Evolutionary conservation across 2,888 invertebrate species (phyloP).

Genomic region (Orthonevra nobilis): DNA sequence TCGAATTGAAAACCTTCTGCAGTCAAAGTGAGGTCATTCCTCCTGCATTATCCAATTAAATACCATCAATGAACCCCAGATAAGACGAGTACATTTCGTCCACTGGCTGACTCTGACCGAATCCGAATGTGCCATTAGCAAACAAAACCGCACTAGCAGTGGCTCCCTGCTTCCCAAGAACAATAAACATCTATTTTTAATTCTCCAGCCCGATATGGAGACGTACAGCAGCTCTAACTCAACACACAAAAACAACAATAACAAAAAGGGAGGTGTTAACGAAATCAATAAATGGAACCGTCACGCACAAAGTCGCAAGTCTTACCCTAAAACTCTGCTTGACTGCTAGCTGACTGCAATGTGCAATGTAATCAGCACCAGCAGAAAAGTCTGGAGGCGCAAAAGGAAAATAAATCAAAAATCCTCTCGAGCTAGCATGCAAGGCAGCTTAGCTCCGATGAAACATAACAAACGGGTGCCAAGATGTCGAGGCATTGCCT

Average conservation of each 20-base stretch:
- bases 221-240: background rate
- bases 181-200: conserved; percentile 64
- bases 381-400: conserved; percentile 38
- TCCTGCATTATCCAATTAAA: too few relatives aligned
- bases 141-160: too few relatives aligned
- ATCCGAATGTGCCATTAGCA: too few relatives aligned
- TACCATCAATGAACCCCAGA: too few relatives aligned
- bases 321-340: conserved; percentile 27
- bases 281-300: conserved; percentile 71
- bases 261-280: conserved; percentile 61
- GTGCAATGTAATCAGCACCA: conserved; percentile 47
- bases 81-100: too few relatives aligned
- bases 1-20: too few relatives aligned
- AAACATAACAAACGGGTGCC: conserved; percentile 62
- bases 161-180: too few relatives aligned
- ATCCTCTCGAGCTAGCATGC: conserved; percentile 56
- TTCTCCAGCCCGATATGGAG: conserved; percentile 10
- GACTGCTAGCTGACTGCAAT: conserved; percentile 24
- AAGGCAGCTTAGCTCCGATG: conserved; percentile 28
- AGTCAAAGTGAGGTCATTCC: too few relatives aligned
- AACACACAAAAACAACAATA: background rate
- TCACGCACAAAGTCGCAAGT: conserved; percentile 64
- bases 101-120: too few relatives aligned
- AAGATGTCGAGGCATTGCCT: conserved; percentile 46
- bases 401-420: conserved; percentile 64